Evolutionary conservation across 2,113 vertebrate species (phyloP), one percentile per base, ranked within the genome.

Genomic region (Paratilapia polleni): DNA sequence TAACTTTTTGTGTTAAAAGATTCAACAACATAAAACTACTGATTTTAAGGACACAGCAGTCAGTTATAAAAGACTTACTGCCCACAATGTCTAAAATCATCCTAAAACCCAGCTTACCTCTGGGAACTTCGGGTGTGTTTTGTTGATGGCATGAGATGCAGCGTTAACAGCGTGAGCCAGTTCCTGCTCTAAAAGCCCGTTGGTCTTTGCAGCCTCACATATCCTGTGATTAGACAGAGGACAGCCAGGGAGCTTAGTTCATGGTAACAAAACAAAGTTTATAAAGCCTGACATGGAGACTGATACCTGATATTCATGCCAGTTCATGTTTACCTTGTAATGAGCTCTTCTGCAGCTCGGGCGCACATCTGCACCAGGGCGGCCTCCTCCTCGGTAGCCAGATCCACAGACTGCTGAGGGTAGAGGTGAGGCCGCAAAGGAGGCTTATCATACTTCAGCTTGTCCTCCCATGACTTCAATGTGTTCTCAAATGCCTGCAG

Each of bases 381-480:
- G 13, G 96, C 96, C 90, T 98, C 97, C 28, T 99, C 98, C 77
- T 99, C 98, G 0, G 96, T 96, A 0, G 97, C 97, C 90, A 99
- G 90, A 83, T 99, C 98, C 26, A 97, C 95, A 1, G 97, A 97
- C 41, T 98, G 97, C 31, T 97, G 98, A 24, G 97, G 94, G 92
- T 97, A 99, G 68, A 98, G 91, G 86, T 98, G 97, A n/a, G 98
- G 97, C 52, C 98, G 95, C 82, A 98, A 88, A n/a, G 97, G 96
- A 60, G 97, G 95, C 84, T 98, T 96, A 87, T 99, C 98, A 38
- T 96, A 97, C 91, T 98, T 99, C 93, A 99, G 94, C 89, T 99
- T 99, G 93, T 99, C 98, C 93, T 99, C 98, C 98, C 98, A 99
- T 17, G 98, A 99, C 93, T 99, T 99, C 54, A 99, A 66, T 0